Percentiles rank a stretch among this genome's conserved stretches.
Conservation (phyloP, 2,113 vertebrate genomes). For the Ranitomeya variabilis region DNA sequence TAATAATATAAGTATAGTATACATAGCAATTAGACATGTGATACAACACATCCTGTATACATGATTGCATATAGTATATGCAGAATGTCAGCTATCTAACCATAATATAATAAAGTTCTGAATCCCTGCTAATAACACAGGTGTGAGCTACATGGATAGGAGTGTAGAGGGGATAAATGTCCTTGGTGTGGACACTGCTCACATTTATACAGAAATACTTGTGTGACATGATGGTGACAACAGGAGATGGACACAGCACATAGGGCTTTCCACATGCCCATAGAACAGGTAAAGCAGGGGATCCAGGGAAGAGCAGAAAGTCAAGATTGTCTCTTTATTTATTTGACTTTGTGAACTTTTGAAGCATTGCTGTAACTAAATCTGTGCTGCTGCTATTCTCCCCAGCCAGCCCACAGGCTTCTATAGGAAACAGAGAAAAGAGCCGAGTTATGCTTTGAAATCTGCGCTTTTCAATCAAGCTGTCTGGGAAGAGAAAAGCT, state of each 20-base stretch:
- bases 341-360: conserved; percentile 61
- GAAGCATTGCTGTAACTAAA: conserved; percentile 63
- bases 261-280: conserved; percentile 55
- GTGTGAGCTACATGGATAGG: neutral
- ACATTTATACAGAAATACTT: conserved; percentile 42
- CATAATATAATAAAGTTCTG: no score
- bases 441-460: conserved; percentile 57
- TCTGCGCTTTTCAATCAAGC: conserved; percentile 61
- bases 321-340: conserved; percentile 60
- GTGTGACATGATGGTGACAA: conserved; percentile 43
- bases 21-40: no score
- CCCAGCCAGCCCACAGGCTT: conserved; percentile 61
- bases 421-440: conserved; percentile 58
- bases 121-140: no score
- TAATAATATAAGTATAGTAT: no score
- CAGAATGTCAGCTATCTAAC: no score
- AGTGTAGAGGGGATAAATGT: neutral
- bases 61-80: no score
- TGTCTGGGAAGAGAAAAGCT: conserved; percentile 54
- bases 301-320: conserved; percentile 56
- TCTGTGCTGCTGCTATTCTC: conserved; percentile 59
- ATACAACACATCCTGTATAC: no score
- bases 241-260: conserved; percentile 8
- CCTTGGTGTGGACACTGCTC: neutral
- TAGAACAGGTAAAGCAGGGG: conserved; percentile 53